These are phyloP conservation scores for Trichomalopsis sarcophagae DNA, from an alignment of 1,140 invertebrate species.

Conservation along the genomic window DNA sequence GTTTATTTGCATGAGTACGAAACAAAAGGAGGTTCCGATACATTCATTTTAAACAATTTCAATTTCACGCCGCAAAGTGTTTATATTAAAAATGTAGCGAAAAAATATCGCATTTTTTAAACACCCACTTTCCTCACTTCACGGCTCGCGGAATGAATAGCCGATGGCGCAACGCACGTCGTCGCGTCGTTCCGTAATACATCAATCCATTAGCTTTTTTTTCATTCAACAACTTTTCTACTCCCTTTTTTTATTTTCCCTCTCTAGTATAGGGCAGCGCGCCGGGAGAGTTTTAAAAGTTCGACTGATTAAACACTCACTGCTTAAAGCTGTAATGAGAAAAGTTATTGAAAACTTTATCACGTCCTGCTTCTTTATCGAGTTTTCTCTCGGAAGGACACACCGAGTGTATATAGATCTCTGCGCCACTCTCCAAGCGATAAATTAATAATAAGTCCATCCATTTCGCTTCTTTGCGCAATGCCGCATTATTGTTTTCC, in stretches of 20 bases:
- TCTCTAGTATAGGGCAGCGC: background rate
- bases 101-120: background rate
- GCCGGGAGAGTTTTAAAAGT: background rate
- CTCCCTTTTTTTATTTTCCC: background rate
- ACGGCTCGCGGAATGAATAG: background rate
- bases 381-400: background rate
- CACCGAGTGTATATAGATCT: background rate
- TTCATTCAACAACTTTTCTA: background rate
- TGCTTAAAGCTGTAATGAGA: slow-evolving; percentile 3
- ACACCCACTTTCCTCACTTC: background rate
- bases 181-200: background rate
- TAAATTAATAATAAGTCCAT: background rate
- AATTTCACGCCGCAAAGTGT: too few relatives aligned
- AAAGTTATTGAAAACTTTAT: background rate
- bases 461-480: background rate
- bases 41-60: too few relatives aligned
- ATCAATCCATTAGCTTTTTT: slow-evolving; percentile 11
- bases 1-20: too few relatives aligned
- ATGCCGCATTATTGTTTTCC: background rate
- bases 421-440: background rate
- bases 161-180: background rate
- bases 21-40: too few relatives aligned
- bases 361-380: background rate
- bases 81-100: background rate
- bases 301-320: slow-evolving; percentile 4